Evolutionary conservation across 2,113 vertebrate genomes (phyloP), one percentile per base, ranked within the genome.

Genomic region (Galeopterus variegatus): DNA sequence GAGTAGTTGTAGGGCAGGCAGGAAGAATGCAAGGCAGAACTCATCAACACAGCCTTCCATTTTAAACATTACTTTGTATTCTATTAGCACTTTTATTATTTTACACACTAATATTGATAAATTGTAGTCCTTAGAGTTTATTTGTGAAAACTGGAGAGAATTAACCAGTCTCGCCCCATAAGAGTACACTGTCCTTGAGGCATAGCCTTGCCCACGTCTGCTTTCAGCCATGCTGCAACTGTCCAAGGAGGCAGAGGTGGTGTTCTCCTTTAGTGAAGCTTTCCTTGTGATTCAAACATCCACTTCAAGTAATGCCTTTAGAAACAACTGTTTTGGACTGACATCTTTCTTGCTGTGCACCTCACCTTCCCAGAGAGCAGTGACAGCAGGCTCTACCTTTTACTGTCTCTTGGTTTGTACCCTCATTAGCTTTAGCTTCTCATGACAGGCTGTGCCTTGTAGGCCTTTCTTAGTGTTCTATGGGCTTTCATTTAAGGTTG

Each of bases 301-400:
- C 21, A 1, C n/a, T 18, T 18, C 14, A 62, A 65, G 13, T 1
- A 33, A 14, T 2, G 17, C n/a, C n/a, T 69, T 88, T 54, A 54
- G 75, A 54, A 85, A 17, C 73, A 24, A 3, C 36, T 12, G 1
- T 28, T 31, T 50, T 64, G 26, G 10, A 19, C 33, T 5, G 54
- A 65, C 76, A 1, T 28, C 23, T 24, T 52, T 33, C 41, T 45
- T 6, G 5, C 24, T 3, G 0, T 1, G 6, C 10, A 5, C 26
- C 15, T 26, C 33, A 18, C 45, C n/a, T 67, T 95, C 28, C 17
- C 18, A 19, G 54, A 31, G 14, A 7, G 18, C 17, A 21, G 65
- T 0, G 14, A 28, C 31, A 3, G 7, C 31, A 69, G 23, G 5
- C 23, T 26, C 65, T 72, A 15, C 48, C 48, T 50, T 62, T 17